A percentile compares a stretch with the other conserved stretches of the same genome.
Evolutionary conservation across 2,888 invertebrate species (phyloP).

Genomic region (Hetaerina titia): DNA sequence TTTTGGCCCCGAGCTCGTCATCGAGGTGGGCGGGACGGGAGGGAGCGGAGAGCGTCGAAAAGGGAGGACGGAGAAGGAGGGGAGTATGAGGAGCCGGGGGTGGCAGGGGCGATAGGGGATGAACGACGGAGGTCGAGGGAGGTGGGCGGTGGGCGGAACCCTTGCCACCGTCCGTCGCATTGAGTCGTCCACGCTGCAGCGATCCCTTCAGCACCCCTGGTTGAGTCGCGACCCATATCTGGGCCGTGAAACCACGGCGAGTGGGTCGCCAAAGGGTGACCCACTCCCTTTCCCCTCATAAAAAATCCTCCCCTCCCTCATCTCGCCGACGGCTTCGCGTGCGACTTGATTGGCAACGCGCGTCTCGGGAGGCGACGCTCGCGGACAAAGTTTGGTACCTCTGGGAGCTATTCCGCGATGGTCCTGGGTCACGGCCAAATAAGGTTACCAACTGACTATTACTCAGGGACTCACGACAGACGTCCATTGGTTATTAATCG

Average conservation of each 20-base stretch:
- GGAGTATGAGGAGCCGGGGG: neutral
- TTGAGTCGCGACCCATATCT: conserved; percentile 43
- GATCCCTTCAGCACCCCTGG: neutral
- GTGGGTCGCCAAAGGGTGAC: neutral
- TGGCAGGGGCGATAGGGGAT: neutral
- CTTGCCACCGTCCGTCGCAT: neutral
- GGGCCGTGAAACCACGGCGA: neutral
- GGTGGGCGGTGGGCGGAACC: neutral
- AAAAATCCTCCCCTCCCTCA: neutral
- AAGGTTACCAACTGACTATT: neutral
- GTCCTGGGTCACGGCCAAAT: conserved; percentile 14
- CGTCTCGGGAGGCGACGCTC: neutral
- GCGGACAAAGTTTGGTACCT: neutral
- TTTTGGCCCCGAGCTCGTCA: conserved; percentile 55
- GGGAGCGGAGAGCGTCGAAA: neutral
- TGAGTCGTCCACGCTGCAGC: neutral
- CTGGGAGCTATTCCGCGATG: neutral
- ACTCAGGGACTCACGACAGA: neutral
- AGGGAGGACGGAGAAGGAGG: neutral
- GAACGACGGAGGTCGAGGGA: neutral
- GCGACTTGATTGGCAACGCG: neutral
- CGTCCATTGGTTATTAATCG: too few relatives aligned
- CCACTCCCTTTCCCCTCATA: neutral
- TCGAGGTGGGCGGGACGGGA: conserved; percentile 34
- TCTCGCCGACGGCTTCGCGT: neutral